Percentiles rank a stretch among this genome's conserved stretches.
Conservation (phyloP, 2,797 vertebrate genomes). For the Falco novaeseelandiae region DNA sequence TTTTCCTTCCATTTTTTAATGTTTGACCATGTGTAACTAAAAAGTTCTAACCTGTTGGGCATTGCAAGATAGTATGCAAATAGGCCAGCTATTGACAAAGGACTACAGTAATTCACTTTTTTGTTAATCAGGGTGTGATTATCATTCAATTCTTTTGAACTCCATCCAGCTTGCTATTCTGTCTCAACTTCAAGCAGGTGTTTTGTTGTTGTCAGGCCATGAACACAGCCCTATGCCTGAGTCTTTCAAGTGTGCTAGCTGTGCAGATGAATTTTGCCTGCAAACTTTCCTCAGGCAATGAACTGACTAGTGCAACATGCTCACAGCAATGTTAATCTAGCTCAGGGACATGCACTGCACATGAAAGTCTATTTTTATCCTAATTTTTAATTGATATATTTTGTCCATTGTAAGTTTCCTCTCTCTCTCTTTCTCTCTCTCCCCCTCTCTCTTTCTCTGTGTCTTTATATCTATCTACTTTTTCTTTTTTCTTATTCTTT, state of each 20-base stretch:
- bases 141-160: slow-evolving; percentile 68
- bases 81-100: slow-evolving; percentile 43
- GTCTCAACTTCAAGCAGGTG: slow-evolving; percentile 71
- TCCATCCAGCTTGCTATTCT: slow-evolving; percentile 65
- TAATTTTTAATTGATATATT: slow-evolving; percentile 71
- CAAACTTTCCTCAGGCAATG: slow-evolving; percentile 86
- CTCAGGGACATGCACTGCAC: slow-evolving; percentile 83
- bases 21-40: slow-evolving; percentile 27
- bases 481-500: background rate
- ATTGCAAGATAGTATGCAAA: slow-evolving; percentile 44
- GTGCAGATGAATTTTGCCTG: slow-evolving; percentile 85
- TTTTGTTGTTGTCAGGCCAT: slow-evolving; percentile 65
- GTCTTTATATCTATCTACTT: background rate
- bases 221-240: slow-evolving; percentile 62
- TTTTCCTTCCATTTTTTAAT: slow-evolving; percentile 50
- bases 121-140: slow-evolving; percentile 56
- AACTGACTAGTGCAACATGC: slow-evolving; percentile 83
- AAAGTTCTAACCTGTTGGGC: slow-evolving; percentile 39
- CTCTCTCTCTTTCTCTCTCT: background rate
- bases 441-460: background rate
- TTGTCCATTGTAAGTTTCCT: slow-evolving; percentile 43
- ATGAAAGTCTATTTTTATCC: slow-evolving; percentile 82
- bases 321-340: slow-evolving; percentile 87
- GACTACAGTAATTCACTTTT: slow-evolving; percentile 51
- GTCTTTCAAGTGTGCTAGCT: slow-evolving; percentile 81